Evolutionary conservation across 2,888 invertebrate genomes (phyloP).

Genomic region (Tetragnatha montana): DNA sequence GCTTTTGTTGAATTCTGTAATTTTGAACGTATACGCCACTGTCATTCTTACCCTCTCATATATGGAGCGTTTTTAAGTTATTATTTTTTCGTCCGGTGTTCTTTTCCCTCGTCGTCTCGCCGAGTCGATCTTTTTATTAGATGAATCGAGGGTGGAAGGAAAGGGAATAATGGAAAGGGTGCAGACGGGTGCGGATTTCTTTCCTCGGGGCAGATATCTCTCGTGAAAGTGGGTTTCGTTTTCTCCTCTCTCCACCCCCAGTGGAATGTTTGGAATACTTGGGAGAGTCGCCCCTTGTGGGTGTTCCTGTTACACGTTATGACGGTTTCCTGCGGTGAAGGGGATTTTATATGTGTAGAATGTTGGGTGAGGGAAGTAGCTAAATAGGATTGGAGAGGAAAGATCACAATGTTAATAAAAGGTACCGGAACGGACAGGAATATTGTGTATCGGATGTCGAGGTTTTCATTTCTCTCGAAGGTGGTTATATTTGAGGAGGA

Average conservation of each 20-base stretch:
- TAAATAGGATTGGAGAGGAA: background rate
- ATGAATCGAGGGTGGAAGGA: constrained; percentile 11
- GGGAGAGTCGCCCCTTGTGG: background rate
- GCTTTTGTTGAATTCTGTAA: too few species aligned
- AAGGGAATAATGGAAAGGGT: background rate
- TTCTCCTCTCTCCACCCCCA: background rate
- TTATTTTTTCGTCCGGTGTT: constrained; percentile 8
- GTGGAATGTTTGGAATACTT: background rate
- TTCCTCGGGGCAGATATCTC: background rate
- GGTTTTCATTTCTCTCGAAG: too few species aligned
- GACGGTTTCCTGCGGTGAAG: background rate
- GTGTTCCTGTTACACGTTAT: background rate
- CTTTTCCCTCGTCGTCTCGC: constrained; percentile 2
- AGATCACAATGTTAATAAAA: too few species aligned
- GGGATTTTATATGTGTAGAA: background rate
- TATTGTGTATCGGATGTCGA: too few species aligned
- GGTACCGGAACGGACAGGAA: too few species aligned
- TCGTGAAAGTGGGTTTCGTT: background rate
- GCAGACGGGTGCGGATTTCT: background rate
- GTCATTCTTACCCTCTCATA: too few species aligned
- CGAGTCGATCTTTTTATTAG: constrained; percentile 28
- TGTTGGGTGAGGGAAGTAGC: background rate
- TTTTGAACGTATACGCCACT: too few species aligned
- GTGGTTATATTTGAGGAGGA: too few species aligned
- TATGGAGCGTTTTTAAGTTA: background rate